Percentiles rank a stretch among this genome's conserved stretches.
Evolutionary conservation across 2,113 vertebrate genomes (phyloP).

Genomic region (Pelodiscus sinensis): DNA sequence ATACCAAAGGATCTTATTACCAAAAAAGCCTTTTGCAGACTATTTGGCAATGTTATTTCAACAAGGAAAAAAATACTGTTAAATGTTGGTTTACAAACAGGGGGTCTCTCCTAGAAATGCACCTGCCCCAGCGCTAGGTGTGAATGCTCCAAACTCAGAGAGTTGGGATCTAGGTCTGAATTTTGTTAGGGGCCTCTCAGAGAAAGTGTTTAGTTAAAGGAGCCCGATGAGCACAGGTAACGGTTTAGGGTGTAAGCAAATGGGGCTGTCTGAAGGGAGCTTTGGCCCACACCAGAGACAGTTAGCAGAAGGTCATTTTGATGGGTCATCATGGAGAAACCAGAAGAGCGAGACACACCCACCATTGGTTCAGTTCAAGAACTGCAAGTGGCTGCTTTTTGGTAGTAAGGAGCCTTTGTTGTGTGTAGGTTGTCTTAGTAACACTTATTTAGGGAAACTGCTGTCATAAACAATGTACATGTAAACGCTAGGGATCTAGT

Average conservation of each 20-base stretch:
- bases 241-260: not conserved
- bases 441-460: conserved; percentile 34
- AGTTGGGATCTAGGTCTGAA: conserved; percentile 6
- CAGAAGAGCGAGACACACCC: not conserved
- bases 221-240: not conserved
- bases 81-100: not conserved
- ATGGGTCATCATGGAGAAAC: not conserved
- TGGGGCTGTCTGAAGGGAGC: not conserved
- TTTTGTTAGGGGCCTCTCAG: not conserved
- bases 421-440: conserved; percentile 59
- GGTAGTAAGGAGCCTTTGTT: conserved; percentile 49
- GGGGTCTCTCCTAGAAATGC: fast-evolving
- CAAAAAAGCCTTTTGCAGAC: conserved; percentile 56
- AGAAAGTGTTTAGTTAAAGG: not conserved
- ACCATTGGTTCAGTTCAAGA: conserved; percentile 17
- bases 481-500: not conserved
- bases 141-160: not conserved
- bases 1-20: conserved; percentile 15
- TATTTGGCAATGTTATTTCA: not conserved
- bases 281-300: not conserved
- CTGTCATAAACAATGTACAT: conserved; percentile 31
- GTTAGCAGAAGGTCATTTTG: conserved; percentile 23
- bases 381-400: conserved; percentile 58
- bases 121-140: conserved; percentile 32
- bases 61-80: not conserved